Conservation (phyloP, 1,140 invertebrate genomes). For the Cotesia chilonis region DNA sequence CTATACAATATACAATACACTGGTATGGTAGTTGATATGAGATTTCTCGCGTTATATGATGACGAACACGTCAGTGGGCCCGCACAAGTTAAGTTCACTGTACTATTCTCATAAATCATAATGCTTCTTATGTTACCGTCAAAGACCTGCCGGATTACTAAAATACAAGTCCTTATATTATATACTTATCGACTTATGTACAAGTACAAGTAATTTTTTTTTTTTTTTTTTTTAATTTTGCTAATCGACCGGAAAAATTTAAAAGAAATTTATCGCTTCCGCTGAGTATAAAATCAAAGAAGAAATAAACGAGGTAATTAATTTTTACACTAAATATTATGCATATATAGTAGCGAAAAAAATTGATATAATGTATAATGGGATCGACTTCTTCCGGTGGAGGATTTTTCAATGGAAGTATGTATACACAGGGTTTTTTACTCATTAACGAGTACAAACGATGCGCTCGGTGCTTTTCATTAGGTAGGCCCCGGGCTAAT, state of each 20-base stretch:
- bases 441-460: slow-evolving; percentile 32
- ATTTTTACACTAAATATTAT: too few relatives aligned
- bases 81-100: background rate
- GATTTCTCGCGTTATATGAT: slow-evolving; percentile 38
- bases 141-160: slow-evolving; percentile 12
- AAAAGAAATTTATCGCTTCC: background rate
- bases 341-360: background rate
- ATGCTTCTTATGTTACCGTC: slow-evolving; percentile 24
- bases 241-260: background rate
- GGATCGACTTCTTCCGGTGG: slow-evolving; percentile 6
- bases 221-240: background rate
- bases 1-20: background rate
- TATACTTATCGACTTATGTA: slow-evolving; percentile 5
- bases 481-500: slow-evolving; percentile 28
- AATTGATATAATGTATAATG: slow-evolving; percentile 7
- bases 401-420: background rate
- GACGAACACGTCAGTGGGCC: slow-evolving; percentile 28
- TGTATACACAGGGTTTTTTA: slow-evolving; percentile 5
- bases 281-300: background rate
- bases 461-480: slow-evolving; percentile 14
- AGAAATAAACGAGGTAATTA: background rate
- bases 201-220: background rate
- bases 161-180: slow-evolving; percentile 11
- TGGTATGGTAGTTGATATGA: background rate
- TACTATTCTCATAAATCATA: slow-evolving; percentile 33